A percentile compares a stretch with the other conserved stretches of the same genome.
Conservation (phyloP, 1,140 invertebrate genomes). For the Diabrotica undecimpunctata region DNA sequence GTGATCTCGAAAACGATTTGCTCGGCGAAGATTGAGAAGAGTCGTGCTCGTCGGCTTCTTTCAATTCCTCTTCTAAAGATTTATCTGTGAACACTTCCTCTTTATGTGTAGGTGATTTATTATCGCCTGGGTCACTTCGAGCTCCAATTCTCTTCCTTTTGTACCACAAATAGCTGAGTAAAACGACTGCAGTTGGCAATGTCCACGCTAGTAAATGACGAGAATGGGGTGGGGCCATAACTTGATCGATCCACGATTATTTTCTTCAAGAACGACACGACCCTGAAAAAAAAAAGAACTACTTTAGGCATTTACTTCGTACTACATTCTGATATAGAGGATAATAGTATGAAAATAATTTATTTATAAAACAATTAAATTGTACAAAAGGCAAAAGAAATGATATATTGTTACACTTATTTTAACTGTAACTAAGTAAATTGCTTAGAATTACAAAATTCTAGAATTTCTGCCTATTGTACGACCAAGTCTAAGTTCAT, state of each 20-base stretch:
- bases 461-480: no score
- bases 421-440: no score
- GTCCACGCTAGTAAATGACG: constrained; percentile 59
- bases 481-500: no score
- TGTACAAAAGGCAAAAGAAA: no score
- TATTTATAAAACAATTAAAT: no score
- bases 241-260: constrained; percentile 46
- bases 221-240: constrained; percentile 45
- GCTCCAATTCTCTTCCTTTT: constrained; percentile 54
- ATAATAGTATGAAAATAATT: no score
- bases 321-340: no score
- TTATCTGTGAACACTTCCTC: constrained; percentile 35
- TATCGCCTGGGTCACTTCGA: constrained; percentile 46
- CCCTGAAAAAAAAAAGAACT: constrained; percentile 36
- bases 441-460: no score
- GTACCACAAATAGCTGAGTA: constrained; percentile 63
- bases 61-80: constrained; percentile 8
- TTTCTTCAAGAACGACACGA: constrained; percentile 34
- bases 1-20: constrained; percentile 32
- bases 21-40: constrained; percentile 4
- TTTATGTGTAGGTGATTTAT: constrained; percentile 38
- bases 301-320: no score
- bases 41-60: constrained; percentile 1
- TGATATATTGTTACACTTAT: no score
- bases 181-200: constrained; percentile 57